These are phyloP conservation scores for Mellilla xanthometata DNA, from an alignment of 2,888 invertebrate species.

Conservation along the genomic window DNA sequence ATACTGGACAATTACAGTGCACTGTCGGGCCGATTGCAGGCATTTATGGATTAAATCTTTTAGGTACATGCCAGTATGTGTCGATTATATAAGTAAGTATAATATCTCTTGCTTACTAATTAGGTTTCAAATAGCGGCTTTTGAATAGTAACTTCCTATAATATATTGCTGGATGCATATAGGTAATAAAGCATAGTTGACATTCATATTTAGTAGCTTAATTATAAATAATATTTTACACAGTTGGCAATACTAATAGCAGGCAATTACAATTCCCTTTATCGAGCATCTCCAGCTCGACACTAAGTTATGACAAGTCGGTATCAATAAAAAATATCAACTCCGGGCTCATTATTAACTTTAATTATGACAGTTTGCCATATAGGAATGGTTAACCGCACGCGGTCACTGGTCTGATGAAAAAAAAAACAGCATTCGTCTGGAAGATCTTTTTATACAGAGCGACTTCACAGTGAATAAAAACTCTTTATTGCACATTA, in stretches of 20 bases:
- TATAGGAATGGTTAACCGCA: constrained; percentile 69
- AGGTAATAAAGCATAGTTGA: too few species aligned
- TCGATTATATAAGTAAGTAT: too few species aligned
- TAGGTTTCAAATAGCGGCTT: too few species aligned
- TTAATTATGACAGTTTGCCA: constrained; percentile 81
- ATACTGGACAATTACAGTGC: constrained; percentile 74
- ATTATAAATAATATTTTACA: neutral
- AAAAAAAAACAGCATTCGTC: constrained; percentile 63
- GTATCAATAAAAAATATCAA: constrained; percentile 65
- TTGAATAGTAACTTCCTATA: too few species aligned
- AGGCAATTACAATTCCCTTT: constrained; percentile 46
- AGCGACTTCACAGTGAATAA: constrained; percentile 60
- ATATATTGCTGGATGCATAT: too few species aligned
- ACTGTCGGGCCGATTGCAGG: constrained; percentile 44
- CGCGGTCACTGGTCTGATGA: constrained; percentile 42
- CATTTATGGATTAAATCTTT: constrained; percentile 1
- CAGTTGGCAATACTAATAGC: constrained; percentile 36
- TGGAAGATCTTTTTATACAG: constrained; percentile 55
- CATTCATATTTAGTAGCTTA: neutral
- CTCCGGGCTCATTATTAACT: constrained; percentile 70
- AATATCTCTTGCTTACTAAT: too few species aligned
- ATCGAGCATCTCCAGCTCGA: constrained; percentile 53
- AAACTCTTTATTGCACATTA: constrained; percentile 55
- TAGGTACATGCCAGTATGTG: too few species aligned
- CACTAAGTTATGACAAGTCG: constrained; percentile 72